Percentiles rank a stretch among this genome's conserved stretches.
These are phyloP conservation scores for Vicugna pacos DNA, from an alignment of 2,113 vertebrate species.

Conservation along the genomic window DNA sequence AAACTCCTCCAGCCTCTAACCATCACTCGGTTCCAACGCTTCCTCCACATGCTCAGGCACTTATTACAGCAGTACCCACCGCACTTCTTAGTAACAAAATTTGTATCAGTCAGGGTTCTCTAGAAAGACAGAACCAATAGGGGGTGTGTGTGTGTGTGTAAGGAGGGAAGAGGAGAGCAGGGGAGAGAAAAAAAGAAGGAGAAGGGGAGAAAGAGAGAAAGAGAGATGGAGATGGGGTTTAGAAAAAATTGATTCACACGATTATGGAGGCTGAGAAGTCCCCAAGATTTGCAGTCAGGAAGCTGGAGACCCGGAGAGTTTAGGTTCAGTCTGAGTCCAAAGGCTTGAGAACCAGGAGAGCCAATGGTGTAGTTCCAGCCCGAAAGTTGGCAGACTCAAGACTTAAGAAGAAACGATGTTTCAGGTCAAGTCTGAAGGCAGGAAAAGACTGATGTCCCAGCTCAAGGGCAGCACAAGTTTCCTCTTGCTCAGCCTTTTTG, in stretches of 20 bases:
- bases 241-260: not conserved
- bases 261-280: not conserved
- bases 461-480: not conserved
- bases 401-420: not conserved
- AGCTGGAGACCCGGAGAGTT: not conserved
- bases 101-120: not conserved
- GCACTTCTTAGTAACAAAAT: not conserved
- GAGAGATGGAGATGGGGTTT: not conserved
- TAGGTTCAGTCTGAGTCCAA: not conserved
- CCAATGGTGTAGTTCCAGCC: no score
- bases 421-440: conserved; percentile 9
- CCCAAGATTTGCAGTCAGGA: not conserved
- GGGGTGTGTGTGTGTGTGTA: no score
- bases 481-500: not conserved
- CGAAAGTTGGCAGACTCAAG: not conserved
- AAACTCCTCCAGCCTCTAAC: not conserved
- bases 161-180: not conserved
- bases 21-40: not conserved
- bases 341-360: not conserved
- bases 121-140: not conserved
- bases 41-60: not conserved
- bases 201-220: not conserved
- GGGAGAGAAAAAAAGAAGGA: not conserved
- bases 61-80: not conserved
- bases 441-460: not conserved